Base-by-base conservation (phyloP, 1,140 invertebrate genomes). In the Eciton burchellii region DNA sequence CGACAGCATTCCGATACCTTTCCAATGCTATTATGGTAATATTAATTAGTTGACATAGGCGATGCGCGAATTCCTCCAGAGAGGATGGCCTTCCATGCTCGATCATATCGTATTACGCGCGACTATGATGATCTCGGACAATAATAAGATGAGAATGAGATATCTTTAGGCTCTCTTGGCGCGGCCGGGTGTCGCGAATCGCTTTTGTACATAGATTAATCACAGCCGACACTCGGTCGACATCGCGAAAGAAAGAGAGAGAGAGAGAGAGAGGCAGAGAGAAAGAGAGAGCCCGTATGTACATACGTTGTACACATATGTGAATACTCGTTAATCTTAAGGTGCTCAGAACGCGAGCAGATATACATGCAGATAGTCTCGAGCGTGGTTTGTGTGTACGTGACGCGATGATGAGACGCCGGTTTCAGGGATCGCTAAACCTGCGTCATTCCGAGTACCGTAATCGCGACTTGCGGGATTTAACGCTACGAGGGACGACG, bases 251-350 rank as follows among this genome's bases (percentile, higher is more conserved):
- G 56, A 83, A 63, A 79, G 62, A 73, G 54, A 63, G 66, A 85
- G 77, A 56, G 56, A 83, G 57, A 79, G 62, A 73, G 54, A 63
- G 66, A 85, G 77, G n/a, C n/a, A n/a, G n/a, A n/a, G 63, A 56
- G 56, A 83, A 63, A 79, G 62, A 73, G 54, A 63, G 66, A 85
- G 77, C 66, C 54, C 54, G 62, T 62, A 57, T 90, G 89, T 91
- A 91, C 35, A 90, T 91, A 79, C 5, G 63, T 49, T 90, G 88
- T 91, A 91, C 84, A 89, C 86, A 89, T 88, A 81, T 89, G 88
- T 89, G 86, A 84, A 84, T 89, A 88, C 84, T 87, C 87, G 81
- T 85, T 85, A 81, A 84, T 19, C 66, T 77, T 63, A 35, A 35
- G 6, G 41, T 63, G 45, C 59, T 47, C 29, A 76, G 62, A 66